Evolutionary conservation across 2,113 vertebrate species (phyloP).

Genomic region (Scopus umbretta): DNA sequence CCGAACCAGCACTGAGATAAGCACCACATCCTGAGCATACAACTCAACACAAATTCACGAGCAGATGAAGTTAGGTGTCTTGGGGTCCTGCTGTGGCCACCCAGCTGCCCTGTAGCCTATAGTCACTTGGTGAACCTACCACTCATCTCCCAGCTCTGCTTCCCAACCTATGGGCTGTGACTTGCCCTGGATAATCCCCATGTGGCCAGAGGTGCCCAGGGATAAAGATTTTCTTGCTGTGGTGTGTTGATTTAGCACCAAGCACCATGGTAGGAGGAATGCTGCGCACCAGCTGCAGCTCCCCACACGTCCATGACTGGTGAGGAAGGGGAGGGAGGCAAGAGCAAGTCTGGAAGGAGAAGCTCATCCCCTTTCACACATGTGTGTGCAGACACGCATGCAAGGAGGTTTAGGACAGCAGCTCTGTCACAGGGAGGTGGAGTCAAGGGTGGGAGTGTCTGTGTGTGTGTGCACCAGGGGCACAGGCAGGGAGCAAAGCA

Average conservation of each 20-base stretch:
- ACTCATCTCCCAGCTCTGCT: not conserved
- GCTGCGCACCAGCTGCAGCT: not conserved
- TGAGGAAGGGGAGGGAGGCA: not conserved
- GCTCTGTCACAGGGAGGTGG: not conserved
- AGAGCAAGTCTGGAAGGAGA: not conserved
- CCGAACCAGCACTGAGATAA: fast-evolving
- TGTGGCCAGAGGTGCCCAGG: not conserved
- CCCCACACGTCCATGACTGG: fast-evolving
- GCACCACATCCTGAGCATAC: fast-evolving
- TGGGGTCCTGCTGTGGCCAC: not conserved
- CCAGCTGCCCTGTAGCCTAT: not conserved
- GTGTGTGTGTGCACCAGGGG: not conserved
- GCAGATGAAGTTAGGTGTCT: not conserved
- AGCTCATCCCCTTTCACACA: not conserved
- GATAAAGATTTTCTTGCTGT: not conserved
- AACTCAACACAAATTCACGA: not conserved
- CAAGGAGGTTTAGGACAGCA: not conserved
- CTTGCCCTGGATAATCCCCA: not conserved
- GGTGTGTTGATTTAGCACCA: not conserved
- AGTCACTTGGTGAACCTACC: not conserved
- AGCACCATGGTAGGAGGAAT: not conserved
- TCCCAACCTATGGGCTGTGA: not conserved
- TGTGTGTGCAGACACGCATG: fast-evolving
- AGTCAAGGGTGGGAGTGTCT: fast-evolving
- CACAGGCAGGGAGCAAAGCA: not conserved